Evolutionary conservation across 2,797 vertebrate genomes (phyloP).

Genomic region (Rachycentron canadum): DNA sequence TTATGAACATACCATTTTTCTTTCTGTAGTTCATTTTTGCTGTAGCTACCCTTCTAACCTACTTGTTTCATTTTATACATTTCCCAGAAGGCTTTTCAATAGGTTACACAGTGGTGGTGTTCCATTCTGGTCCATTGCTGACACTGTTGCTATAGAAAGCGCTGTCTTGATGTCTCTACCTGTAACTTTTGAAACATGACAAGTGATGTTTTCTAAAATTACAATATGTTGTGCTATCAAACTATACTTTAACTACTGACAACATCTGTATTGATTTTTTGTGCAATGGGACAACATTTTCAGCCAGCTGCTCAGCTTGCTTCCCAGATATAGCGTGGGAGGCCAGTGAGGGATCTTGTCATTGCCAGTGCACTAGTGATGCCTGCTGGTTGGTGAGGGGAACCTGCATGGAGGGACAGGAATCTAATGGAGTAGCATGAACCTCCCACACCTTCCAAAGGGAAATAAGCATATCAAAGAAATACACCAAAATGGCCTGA

Average conservation of each 20-base stretch:
- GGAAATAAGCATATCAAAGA: too few species aligned
- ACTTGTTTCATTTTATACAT: not conserved
- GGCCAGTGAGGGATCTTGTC: not conserved
- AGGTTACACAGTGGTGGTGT: not conserved
- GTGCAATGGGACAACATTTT: too few species aligned
- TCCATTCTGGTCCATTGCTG: not conserved
- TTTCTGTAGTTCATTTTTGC: not conserved
- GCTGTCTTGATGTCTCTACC: not conserved
- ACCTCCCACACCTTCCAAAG: too few species aligned
- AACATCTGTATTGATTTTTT: too few species aligned
- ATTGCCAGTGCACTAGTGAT: not conserved
- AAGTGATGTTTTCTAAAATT: not conserved
- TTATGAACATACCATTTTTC: too few species aligned
- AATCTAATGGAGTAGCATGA: too few species aligned
- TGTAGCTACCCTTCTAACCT: not conserved
- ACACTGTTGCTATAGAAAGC: not conserved
- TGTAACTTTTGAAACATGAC: too few species aligned
- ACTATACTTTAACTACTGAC: not conserved
- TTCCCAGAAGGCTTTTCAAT: not conserved
- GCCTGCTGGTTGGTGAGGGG: not conserved
- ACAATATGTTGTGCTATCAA: not conserved
- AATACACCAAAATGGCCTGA: not conserved
- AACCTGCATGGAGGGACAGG: too few species aligned
- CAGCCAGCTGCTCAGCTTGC: too few species aligned
- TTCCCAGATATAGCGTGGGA: not conserved